These are phyloP conservation scores for Bactericera cockerelli DNA, from an alignment of 1,140 invertebrate species.

Conservation along the genomic window DNA sequence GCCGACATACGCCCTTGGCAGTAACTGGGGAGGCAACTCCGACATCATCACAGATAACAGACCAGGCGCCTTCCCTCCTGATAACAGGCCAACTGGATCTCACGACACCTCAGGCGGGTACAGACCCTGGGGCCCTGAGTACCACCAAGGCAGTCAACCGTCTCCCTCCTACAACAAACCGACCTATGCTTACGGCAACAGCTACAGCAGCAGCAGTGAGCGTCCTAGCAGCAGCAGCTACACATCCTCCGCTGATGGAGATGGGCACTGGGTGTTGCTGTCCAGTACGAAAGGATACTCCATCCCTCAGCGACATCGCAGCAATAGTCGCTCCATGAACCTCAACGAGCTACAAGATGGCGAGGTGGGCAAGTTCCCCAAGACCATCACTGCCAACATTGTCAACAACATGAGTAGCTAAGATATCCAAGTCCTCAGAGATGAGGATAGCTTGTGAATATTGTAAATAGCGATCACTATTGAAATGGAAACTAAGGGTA, in stretches of 20 bases:
- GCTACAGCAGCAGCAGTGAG: neutral
- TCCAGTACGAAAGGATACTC: conserved; percentile 58
- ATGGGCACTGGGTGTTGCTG: conserved; percentile 57
- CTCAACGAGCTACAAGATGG: conserved; percentile 7
- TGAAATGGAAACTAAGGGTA: too few species aligned
- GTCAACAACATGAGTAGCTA: conserved; percentile 7
- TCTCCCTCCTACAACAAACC: neutral
- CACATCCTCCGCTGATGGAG: conserved; percentile 39
- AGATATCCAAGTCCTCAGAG: neutral
- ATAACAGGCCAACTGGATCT: conserved; percentile 13
- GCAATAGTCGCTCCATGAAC: conserved; percentile 12
- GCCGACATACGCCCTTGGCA: conserved; percentile 23
- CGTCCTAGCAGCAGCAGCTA: neutral
- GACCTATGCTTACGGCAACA: neutral
- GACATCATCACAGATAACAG: conserved; percentile 49
- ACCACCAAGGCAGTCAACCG: conserved; percentile 3
- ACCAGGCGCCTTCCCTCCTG: conserved; percentile 45
- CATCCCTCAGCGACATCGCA: conserved; percentile 26
- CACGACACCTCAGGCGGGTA: conserved; percentile 13
- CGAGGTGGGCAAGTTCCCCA: neutral
- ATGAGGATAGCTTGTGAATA: too few species aligned
- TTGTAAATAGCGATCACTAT: too few species aligned
- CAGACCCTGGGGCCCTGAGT: conserved; percentile 10
- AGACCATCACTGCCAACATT: conserved; percentile 2
- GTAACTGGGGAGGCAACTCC: conserved; percentile 22